Base-by-base conservation (phyloP, 2,797 vertebrate genomes). In the Setipinna tenuifilis region DNA sequence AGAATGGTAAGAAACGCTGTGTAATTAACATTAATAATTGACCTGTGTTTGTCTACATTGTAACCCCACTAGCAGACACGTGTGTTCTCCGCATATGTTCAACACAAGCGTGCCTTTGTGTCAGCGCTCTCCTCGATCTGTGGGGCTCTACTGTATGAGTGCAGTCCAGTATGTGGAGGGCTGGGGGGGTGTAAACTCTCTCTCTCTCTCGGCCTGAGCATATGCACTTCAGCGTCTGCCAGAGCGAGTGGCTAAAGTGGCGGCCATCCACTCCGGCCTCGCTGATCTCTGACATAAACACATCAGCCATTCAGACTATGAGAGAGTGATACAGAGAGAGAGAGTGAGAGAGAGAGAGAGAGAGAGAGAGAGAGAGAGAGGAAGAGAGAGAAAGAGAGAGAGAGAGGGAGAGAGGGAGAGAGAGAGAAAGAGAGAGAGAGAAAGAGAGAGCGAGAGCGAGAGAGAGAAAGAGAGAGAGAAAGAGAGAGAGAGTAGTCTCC, bases 21-120 rank as follows among this genome's bases (percentile, higher is more conserved):
- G 84, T 89, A 83, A 94, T 92, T 92, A 90, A 86, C 88, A 87
- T 86, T 88, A 90, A 88, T 90, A 91, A 91, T 87, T 86, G 78
- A 85, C 75, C 90, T 87, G 71, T 90, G 90, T 92, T 93, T 93
- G 82, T 93, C 89, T 90, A 88, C 87, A 87, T 78, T 83, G 85
- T 46, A 85, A 75, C 81, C 28, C 71, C 68, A 54, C 1, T 83
- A 78, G 83, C 83, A 90, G 85, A 83, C 84, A 16, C 46, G 17
- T 28, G n/a, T 17, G 16, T 75, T 57, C 68, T 83, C 82, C 80
- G 31, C 86, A 85, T 83, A 87, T 84, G 86, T 88, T 85, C 83
- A n/a, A 62, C 83, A 85, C 90, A 59, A 87, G 83, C 57, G 87
- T 25, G 14, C 81, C 84, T 85, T 85, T 86, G 84, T 84, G 41